phyloP scores from a whole-genome alignment of 30 jellyfish, hydroid and myxozoan genomes.

The Aurelia sp. region DNA sequence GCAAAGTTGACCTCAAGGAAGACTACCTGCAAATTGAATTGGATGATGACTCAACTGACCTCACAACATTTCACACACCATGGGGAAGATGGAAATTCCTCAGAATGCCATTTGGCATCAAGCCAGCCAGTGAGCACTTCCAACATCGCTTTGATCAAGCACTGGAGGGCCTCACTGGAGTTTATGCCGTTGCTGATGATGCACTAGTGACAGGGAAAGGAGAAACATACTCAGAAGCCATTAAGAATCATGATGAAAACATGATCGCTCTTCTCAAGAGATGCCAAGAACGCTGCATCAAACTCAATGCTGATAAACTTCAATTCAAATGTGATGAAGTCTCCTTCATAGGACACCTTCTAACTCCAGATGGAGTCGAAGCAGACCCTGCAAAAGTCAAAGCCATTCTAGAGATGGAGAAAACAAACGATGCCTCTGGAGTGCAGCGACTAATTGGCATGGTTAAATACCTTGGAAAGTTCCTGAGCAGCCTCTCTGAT shows the following conservation, averaged over 20 bases:
- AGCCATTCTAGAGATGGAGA: too few species aligned
- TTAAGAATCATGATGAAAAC: conserved; percentile 16
- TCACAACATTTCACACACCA: conserved; percentile 25
- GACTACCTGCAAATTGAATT: too few species aligned
- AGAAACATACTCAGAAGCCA: not conserved
- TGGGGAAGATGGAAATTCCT: conserved; percentile 13
- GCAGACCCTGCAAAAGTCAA: conserved; percentile 4
- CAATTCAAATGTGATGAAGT: conserved; percentile 3
- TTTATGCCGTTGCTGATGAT: conserved; percentile 38
- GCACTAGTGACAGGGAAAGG: not conserved
- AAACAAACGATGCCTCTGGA: too few species aligned
- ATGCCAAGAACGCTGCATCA: conserved; percentile 9
- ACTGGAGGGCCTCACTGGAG: not conserved
- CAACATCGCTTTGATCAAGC: not conserved
- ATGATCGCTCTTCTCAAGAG: conserved; percentile 26
- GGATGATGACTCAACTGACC: too few species aligned
- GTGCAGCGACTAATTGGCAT: too few species aligned
- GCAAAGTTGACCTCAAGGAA: too few species aligned
- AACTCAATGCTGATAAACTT: conserved; percentile 20
- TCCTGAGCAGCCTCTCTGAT: too few species aligned
- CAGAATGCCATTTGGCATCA: conserved; percentile 15
- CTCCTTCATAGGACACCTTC: conserved; percentile 30
- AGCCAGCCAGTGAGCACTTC: conserved; percentile 33
- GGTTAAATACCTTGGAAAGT: too few species aligned
- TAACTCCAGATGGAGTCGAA: conserved; percentile 17